These are phyloP conservation scores for Abrostola triplasia DNA, from an alignment of 2,888 invertebrate genomes.

Conservation along the genomic window DNA sequence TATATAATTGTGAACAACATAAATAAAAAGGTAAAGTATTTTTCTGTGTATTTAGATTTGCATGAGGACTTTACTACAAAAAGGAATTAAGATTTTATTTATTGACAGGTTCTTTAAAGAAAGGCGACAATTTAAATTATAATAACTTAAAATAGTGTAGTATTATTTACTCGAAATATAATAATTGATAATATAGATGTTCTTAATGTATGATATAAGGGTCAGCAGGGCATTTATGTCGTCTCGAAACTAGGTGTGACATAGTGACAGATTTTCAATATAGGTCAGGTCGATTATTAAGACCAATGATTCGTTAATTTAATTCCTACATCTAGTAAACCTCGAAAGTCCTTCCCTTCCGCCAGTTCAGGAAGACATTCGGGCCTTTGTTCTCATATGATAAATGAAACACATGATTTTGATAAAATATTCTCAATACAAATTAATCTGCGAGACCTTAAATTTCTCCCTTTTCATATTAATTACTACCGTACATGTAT, in stretches of 20 bases:
- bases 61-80: background rate
- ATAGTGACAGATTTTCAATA: conserved; percentile 38
- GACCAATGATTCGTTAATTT: background rate
- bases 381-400: background rate
- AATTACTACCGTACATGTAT: no score
- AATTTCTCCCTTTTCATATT: no score
- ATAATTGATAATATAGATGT: no score
- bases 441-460: no score
- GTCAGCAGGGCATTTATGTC: background rate
- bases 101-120: conserved; percentile 3
- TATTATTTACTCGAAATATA: no score
- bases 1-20: conserved; percentile 19
- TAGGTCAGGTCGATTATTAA: conserved; percentile 29
- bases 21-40: conserved; percentile 52
- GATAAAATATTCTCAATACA: no score
- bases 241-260: conserved; percentile 39
- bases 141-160: background rate
- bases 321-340: background rate
- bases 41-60: conserved; percentile 43
- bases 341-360: background rate
- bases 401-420: no score
- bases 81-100: background rate
- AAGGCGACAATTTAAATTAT: background rate
- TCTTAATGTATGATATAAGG: background rate
- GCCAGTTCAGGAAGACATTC: background rate